These are phyloP conservation scores for Argya squamiceps DNA, from an alignment of 2,797 vertebrate genomes.

Conservation along the genomic window DNA sequence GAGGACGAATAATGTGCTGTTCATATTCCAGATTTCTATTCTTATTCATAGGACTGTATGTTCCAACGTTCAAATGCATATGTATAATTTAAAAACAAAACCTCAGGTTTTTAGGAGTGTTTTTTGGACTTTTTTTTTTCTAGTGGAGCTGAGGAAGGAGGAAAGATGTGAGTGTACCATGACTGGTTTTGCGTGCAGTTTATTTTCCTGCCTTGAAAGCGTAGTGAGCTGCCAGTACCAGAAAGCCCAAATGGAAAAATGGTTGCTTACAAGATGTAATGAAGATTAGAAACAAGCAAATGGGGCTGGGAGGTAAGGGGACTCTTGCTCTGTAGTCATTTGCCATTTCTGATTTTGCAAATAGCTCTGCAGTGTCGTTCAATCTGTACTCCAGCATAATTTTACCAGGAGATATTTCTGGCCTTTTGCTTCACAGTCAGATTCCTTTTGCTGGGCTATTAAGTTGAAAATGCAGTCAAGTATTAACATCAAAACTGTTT, in stretches of 20 bases:
- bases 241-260: constrained; percentile 14
- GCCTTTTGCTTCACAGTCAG: constrained; percentile 60
- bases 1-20: constrained; percentile 43
- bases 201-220: not conserved
- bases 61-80: not conserved
- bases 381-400: constrained; percentile 32
- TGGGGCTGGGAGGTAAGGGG: not conserved
- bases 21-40: constrained; percentile 32
- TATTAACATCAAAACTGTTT: constrained; percentile 53
- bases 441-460: constrained; percentile 48
- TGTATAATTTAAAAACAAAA: constrained; percentile 40
- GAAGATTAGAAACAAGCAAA: constrained; percentile 53
- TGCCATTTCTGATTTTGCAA: constrained; percentile 52
- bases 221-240: not conserved
- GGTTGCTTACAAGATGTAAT: constrained; percentile 6
- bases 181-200: not conserved
- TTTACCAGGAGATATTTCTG: constrained; percentile 62
- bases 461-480: constrained; percentile 59
- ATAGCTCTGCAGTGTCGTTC: not conserved
- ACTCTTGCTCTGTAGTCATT: not conserved
- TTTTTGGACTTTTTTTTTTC: not conserved
- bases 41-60: not conserved
- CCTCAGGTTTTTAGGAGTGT: not conserved
- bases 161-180: not conserved
- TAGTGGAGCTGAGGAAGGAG: not conserved